These are phyloP conservation scores for Lucilia sericata DNA, from an alignment of 1,140 invertebrate genomes.

Conservation along the genomic window DNA sequence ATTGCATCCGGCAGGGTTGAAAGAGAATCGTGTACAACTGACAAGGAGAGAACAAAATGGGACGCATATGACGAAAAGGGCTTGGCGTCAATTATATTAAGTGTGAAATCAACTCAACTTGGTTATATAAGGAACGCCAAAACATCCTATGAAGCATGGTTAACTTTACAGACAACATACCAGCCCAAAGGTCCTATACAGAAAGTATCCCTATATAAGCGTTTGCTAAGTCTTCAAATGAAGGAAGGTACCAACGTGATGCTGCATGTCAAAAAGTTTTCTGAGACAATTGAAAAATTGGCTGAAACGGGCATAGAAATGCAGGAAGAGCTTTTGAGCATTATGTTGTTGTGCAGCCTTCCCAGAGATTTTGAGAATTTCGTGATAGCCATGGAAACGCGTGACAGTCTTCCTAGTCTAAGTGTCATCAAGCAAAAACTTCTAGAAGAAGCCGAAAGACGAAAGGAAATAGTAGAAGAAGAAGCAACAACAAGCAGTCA, in stretches of 20 bases:
- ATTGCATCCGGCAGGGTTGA: neutral
- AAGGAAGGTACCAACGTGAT: neutral
- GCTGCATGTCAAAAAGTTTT: conserved; percentile 5
- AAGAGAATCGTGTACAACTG: neutral
- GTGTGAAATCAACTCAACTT: conserved; percentile 30
- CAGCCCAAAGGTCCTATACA: conserved; percentile 1
- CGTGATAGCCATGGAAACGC: conserved; percentile 46
- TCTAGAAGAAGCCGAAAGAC: conserved; percentile 42
- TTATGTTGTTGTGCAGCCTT: conserved; percentile 33
- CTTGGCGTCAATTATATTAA: neutral
- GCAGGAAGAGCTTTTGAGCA: conserved; percentile 39
- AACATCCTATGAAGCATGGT: conserved; percentile 32
- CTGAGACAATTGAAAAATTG: conserved; percentile 39
- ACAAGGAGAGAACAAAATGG: neutral
- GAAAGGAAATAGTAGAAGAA: conserved; percentile 13
- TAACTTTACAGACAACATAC: neutral
- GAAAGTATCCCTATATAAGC: conserved; percentile 31
- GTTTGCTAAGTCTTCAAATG: conserved; percentile 27
- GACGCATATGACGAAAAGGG: conserved; percentile 22
- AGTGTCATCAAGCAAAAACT: conserved; percentile 35
- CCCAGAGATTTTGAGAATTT: conserved; percentile 45
- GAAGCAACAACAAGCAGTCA: neutral
- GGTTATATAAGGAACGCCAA: conserved; percentile 8
- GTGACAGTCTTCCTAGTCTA: conserved; percentile 38
- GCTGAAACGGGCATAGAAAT: conserved; percentile 39